Base-by-base conservation (phyloP, 92 coral and sea anemone species). In the Desmophyllum pertusum region DNA sequence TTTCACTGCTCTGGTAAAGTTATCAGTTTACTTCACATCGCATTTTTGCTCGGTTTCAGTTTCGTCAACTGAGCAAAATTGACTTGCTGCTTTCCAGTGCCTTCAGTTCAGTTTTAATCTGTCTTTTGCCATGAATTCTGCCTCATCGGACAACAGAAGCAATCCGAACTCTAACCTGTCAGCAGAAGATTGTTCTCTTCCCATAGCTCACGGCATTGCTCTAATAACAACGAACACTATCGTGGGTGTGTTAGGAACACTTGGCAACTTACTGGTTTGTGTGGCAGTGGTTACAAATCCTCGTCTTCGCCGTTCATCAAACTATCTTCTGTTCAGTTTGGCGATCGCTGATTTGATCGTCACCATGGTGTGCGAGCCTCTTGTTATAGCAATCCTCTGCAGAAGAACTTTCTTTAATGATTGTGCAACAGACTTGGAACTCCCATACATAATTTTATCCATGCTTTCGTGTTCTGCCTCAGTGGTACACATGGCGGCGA, bases 231-330 rank as follows among this genome's bases (percentile, higher is more conserved):
- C 37, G 19, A 88, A 88, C 75, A 29, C 70, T 43, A 61, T 50
- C 6, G 81, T 88, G 43, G 51, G 85, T 33, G 67, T 88, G 36
- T 78, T 78, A 17, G 92, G 92, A 46, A 78, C 92, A 35, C 18
- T 84, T 33, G 92, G 91, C 21, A 88, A 88, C 53, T 10, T 88
- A 50, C 75, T 84, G 69, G 87, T 88, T 70, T 70, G 86, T 25
- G 51, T 88, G 72, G 92, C 87, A 13, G 85, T 88, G 6, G 59
- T 33, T 1, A 73, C 62, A 51, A 88, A 69, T 66, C 83, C 81
- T 29, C 86, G 87, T 27, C 78, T 76, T 31, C 83, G 89, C 51
- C 68, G 89, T 4, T 15, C 73, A 6, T 76, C 83, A 27, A 85
- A 85, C 84, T 85, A 27, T 29, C 83, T 85, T 59, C 81, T 86